Evolutionary conservation across 2,888 invertebrate genomes (phyloP).

Genomic region (Bhutanitis thaidina): DNA sequence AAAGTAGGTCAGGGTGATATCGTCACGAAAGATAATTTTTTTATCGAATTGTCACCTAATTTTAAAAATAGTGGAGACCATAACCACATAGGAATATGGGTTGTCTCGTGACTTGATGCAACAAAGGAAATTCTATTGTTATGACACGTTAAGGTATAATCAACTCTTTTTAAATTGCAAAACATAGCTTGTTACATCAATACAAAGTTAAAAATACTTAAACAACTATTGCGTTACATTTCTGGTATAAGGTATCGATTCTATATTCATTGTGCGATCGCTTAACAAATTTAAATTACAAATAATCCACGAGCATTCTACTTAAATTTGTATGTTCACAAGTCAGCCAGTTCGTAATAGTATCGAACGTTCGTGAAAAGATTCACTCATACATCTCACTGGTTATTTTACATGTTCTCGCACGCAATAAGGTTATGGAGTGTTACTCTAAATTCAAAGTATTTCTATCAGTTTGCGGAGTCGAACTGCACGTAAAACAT

Average conservation of each 20-base stretch:
- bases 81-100: neutral
- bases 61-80: no score
- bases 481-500: no score
- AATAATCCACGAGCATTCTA: slow-evolving; percentile 6
- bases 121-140: no score
- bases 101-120: no score
- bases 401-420: neutral
- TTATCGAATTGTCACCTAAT: no score
- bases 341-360: slow-evolving; percentile 1
- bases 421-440: neutral
- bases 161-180: slow-evolving; percentile 2
- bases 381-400: slow-evolving; percentile 10
- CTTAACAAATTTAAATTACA: slow-evolving; percentile 14
- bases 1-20: no score
- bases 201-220: slow-evolving; percentile 8
- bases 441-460: neutral
- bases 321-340: slow-evolving; percentile 7
- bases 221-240: slow-evolving; percentile 9
- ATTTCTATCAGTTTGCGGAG: neutral
- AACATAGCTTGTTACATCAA: slow-evolving; percentile 12
- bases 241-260: slow-evolving; percentile 5
- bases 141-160: no score
- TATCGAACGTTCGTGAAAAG: neutral
- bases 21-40: no score
- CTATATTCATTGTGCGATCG: slow-evolving; percentile 14